Evolutionary conservation across 2,113 vertebrate genomes (phyloP), one percentile per base, ranked within the genome.

Genomic region (Haplochromis burtoni): DNA sequence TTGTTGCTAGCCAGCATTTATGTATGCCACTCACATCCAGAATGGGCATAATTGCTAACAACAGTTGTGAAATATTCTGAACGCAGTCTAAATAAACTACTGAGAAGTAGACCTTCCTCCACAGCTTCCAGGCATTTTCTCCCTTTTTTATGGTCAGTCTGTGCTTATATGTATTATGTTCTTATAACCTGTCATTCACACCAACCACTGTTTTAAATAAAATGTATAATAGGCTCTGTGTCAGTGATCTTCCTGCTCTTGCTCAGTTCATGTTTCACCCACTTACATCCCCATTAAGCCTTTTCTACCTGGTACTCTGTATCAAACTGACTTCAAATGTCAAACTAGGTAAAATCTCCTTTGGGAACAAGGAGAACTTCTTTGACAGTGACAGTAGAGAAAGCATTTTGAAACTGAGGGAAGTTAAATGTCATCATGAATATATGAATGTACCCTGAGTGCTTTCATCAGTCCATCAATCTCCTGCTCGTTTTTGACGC

Each of bases 401-500:
- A 85, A 81, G 79, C 45, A 81, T 82, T 89, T 55, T 85, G 31
- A 87, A 88, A 89, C 26, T 10, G 26, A 84, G 38, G 54, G 33
- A 73, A 88, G 86, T 68, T 92, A 91, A 91, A 91, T 93, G 91
- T 92, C 94, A 92, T 17, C 51, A 89, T 92, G 90, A 90, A 89
- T 92, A 80, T 68, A 88, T 68, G 83, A 88, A 87, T 80, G 45
- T 5, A 21, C n/a, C 31, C 45, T 33, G 42, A 83, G 82, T 88
- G 66, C 73, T 55, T 88, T 86, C 81, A 85, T 88, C 82, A 17
- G 42, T 85, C 76, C 63, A 71, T 95, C 90, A 93, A 87, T 90
- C 59, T 63, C 19, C 12, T 33, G 24, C 13, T 85, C 17, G 3
- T 90, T 78, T 90, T 71, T 90, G 73, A 86, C 80, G 14, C 68